Evolutionary conservation across 2,797 vertebrate species (phyloP), one percentile per base, ranked within the genome.

Genomic region (Pangasius mekongensis): DNA sequence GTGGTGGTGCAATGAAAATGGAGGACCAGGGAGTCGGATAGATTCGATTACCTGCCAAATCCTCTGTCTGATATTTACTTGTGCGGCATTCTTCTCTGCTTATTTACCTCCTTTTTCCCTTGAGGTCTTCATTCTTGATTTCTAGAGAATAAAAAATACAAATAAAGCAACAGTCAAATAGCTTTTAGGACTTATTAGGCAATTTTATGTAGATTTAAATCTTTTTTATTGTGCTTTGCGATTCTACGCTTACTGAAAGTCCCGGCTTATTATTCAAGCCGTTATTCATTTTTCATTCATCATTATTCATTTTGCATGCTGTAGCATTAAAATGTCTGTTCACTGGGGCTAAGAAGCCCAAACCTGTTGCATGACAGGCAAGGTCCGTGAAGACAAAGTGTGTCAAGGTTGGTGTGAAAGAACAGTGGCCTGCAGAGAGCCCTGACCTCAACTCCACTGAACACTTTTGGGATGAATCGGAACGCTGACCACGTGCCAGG

Each of bases 1-100:
- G 90, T 92, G 93, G 92, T 93, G 88, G 90, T 91, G 93, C 94
- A 93, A 93, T 94, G 90, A 94, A 93, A 94, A 91, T 91, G 87
- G 86, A 89, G 92, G 92, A 94, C 92, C 87, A 87, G 89, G 92
- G 91, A 91, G 88, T 89, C 62, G 82, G 85, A 77, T 86, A 87
- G 88, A 91, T 90, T 90, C 87, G 89, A 56, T 73, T 52, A 84
- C 84, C 84, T 92, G 89, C 58, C 86, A 85, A 64, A 74, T 80
- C 56, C 20, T 43, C 74, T 39, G 58, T 43, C 80, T 52, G 85
- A 86, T 89, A 84, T 91, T 89, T 86, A 87, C 84, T 87, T 85
- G 18, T 62, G 27, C 77, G 52, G 52, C 83, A 74, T 86, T 64
- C 36, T 60, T 82, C 73, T 20, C 13, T 86, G n/a, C 16, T 66